phyloP scores from a whole-genome alignment of 2,113 vertebrate genomes.

The Dromas ardeola region DNA sequence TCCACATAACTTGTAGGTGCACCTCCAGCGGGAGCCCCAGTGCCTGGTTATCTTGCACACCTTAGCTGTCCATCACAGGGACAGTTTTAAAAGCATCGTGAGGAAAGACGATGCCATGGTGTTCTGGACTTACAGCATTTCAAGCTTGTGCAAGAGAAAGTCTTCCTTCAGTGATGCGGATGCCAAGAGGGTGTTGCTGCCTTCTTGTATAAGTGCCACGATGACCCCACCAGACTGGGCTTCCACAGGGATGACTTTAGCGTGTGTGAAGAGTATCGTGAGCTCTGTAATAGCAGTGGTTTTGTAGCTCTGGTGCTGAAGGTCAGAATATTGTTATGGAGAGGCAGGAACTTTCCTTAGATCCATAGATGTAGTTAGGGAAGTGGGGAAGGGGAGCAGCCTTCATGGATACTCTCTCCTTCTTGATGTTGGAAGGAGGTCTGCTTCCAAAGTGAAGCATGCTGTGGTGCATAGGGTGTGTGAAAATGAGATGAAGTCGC shows the following conservation, averaged over 20 bases:
- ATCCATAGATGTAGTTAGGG: accelerated
- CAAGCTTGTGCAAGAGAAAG: background rate
- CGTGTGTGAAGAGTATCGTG: accelerated
- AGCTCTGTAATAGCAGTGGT: background rate
- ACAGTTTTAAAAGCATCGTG: background rate
- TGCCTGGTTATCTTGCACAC: background rate
- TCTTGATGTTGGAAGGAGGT: background rate
- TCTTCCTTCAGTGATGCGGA: background rate
- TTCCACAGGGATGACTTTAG: background rate
- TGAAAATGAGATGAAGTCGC: background rate
- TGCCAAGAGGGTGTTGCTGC: background rate
- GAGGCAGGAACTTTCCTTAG: background rate
- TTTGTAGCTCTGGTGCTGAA: background rate
- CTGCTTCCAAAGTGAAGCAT: background rate
- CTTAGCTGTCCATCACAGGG: background rate
- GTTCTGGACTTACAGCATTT: background rate
- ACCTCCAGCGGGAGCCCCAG: background rate
- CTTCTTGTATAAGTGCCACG: background rate
- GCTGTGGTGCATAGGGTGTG: background rate
- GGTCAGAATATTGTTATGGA: background rate
- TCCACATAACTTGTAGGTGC: background rate
- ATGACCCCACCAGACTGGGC: background rate
- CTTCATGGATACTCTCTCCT: background rate
- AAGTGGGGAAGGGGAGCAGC: background rate
- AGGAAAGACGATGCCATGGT: background rate